These are phyloP conservation scores for Pampusana beccarii DNA, from an alignment of 2,113 vertebrate genomes.

Conservation along the genomic window DNA sequence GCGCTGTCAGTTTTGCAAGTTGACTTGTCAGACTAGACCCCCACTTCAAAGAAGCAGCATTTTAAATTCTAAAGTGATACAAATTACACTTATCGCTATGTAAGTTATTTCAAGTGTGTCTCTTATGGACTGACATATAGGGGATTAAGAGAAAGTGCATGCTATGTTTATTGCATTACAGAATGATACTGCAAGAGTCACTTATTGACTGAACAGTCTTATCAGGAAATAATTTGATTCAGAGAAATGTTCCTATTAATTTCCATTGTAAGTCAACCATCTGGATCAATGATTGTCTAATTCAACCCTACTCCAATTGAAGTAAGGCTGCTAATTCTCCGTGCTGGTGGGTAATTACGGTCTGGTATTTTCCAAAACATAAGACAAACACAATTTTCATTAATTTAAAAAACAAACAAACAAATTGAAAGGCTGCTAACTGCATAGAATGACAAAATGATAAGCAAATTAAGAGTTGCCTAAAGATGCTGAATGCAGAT, in stretches of 20 bases:
- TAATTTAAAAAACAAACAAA: conserved; percentile 7
- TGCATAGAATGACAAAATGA: not conserved
- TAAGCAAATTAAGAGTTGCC: not conserved
- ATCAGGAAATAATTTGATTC: conserved; percentile 44
- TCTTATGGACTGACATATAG: not conserved
- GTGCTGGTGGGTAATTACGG: not conserved
- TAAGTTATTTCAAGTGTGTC: not conserved
- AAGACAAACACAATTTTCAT: not conserved
- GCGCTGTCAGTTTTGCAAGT: not conserved
- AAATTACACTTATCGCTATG: not conserved
- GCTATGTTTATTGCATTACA: not conserved
- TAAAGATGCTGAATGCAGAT: not conserved
- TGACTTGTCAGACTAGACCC: not conserved
- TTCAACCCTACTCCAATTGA: conserved; percentile 3
- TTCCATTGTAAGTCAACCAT: not conserved
- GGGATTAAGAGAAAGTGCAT: not conserved
- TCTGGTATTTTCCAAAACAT: not conserved
- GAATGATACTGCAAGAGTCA: not conserved
- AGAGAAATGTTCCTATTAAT: conserved; percentile 29
- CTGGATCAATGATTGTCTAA: conserved; percentile 43
- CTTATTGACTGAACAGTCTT: conserved; percentile 27
- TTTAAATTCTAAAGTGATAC: not conserved
- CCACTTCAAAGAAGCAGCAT: not conserved
- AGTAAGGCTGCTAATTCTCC: conserved; percentile 20
- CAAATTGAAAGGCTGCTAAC: not conserved